These are phyloP conservation scores for Lysiphlebus fabarum DNA, from an alignment of 1,140 invertebrate species.

Conservation along the genomic window DNA sequence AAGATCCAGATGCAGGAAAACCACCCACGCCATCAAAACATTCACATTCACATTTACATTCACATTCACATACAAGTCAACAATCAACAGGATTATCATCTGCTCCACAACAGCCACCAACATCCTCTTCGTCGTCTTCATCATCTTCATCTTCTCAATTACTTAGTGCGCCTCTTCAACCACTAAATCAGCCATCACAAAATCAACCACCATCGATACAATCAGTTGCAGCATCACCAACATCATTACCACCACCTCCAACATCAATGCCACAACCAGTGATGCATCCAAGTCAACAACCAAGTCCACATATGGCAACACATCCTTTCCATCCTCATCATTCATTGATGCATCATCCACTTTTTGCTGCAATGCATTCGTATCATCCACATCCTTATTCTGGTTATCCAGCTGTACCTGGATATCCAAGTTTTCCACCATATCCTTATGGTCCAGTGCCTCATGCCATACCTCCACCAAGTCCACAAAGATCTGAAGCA, in stretches of 20 bases:
- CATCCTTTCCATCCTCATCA: constrained; percentile 67
- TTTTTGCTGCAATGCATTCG: constrained; percentile 67
- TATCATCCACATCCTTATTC: constrained; percentile 70
- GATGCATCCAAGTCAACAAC: constrained; percentile 67
- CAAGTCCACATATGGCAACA: constrained; percentile 57
- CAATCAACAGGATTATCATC: constrained; percentile 30
- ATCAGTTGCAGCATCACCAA: constrained; percentile 49
- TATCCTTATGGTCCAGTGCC: constrained; percentile 70
- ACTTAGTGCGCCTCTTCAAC: constrained; percentile 18
- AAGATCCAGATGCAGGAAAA: constrained; percentile 62
- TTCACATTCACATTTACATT: constrained; percentile 30
- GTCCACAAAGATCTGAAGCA: constrained; percentile 62
- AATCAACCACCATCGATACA: constrained; percentile 37
- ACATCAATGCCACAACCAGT: constrained; percentile 67
- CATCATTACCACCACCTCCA: constrained; percentile 60
- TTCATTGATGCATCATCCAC: constrained; percentile 64
- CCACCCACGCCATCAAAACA: constrained; percentile 50
- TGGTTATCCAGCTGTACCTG: constrained; percentile 59
- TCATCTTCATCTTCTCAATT: too few relatives aligned
- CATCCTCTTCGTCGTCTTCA: too few relatives aligned
- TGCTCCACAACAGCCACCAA: neutral
- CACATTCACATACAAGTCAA: constrained; percentile 32
- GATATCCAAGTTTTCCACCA: constrained; percentile 56
- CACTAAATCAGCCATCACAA: constrained; percentile 40
- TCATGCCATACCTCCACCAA: constrained; percentile 69